Percentiles rank a stretch among this genome's conserved stretches.
These are phyloP conservation scores for Tachuris rubrigastra DNA, from an alignment of 2,113 vertebrate genomes.

Conservation along the genomic window DNA sequence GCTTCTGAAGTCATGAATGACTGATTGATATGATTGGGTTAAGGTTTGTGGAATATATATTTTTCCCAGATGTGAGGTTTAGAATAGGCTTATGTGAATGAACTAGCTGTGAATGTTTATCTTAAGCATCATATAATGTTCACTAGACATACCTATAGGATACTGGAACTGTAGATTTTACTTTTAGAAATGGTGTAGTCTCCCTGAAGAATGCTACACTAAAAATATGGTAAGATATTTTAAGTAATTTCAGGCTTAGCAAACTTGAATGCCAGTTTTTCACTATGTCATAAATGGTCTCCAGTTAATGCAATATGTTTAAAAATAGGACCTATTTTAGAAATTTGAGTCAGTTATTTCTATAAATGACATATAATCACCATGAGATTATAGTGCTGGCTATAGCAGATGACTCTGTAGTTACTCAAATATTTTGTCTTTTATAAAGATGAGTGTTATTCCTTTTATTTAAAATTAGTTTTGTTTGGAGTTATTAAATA, in stretches of 20 bases:
- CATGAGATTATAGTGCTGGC: background rate
- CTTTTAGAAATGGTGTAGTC: background rate
- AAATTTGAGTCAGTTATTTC: background rate
- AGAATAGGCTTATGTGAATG: background rate
- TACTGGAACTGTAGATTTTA: background rate
- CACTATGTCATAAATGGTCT: background rate
- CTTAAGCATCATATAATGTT: background rate
- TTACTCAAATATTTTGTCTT: background rate
- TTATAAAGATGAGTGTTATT: background rate
- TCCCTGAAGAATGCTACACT: background rate
- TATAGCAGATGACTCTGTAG: background rate
- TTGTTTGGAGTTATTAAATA: background rate
- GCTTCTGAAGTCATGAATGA: background rate
- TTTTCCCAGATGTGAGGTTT: background rate
- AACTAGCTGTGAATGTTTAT: background rate
- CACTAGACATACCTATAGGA: background rate
- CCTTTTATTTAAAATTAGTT: background rate
- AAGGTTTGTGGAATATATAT: background rate
- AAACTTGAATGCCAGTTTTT: background rate
- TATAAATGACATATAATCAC: background rate
- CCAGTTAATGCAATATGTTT: background rate
- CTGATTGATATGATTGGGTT: background rate
- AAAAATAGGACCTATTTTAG: background rate
- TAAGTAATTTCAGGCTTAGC: background rate
- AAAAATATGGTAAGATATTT: background rate